Conservation (phyloP, 1,140 invertebrate genomes). For the Venustaconcha ellipsiformis region DNA sequence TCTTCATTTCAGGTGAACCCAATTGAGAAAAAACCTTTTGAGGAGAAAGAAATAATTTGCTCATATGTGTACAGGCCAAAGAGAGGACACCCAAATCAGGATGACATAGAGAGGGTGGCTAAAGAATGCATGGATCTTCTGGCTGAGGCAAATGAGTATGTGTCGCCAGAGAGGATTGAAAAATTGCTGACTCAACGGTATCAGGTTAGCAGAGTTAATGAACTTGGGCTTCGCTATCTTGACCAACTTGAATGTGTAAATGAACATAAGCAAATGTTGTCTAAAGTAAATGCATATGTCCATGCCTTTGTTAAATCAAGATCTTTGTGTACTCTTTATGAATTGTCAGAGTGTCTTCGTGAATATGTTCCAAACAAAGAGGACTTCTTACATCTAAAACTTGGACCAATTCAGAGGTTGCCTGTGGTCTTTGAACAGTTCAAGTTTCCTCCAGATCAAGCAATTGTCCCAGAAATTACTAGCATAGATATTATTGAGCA, state of each 20-base stretch:
- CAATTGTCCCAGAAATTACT: constrained; percentile 56
- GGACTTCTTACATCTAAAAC: constrained; percentile 51
- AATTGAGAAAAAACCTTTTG: constrained; percentile 31
- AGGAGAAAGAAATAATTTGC: constrained; percentile 40
- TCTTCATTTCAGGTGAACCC: constrained; percentile 5
- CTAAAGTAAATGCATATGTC: constrained; percentile 61
- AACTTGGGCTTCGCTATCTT: constrained; percentile 34
- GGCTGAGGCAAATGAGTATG: constrained; percentile 51
- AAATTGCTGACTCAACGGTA: constrained; percentile 48
- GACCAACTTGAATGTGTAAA: constrained; percentile 42
- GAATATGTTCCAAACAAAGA: constrained; percentile 49
- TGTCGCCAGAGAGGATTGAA: constrained; percentile 48
- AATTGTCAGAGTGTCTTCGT: constrained; percentile 47
- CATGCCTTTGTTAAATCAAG: constrained; percentile 56
- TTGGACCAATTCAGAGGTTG: constrained; percentile 62
- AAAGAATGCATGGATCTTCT: constrained; percentile 57
- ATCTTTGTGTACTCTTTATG: constrained; percentile 57
- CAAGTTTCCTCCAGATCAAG: constrained; percentile 56
- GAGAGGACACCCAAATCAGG: constrained; percentile 19
- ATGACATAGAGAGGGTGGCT: constrained; percentile 44
- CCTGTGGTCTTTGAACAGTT: constrained; percentile 61
- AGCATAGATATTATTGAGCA: constrained; percentile 60
- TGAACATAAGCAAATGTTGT: constrained; percentile 42
- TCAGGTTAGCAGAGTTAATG: constrained; percentile 18
- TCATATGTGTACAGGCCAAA: constrained; percentile 25